Evolutionary conservation across 2,888 invertebrate species (phyloP).

Genomic region (Caenorhabditis imperialis): DNA sequence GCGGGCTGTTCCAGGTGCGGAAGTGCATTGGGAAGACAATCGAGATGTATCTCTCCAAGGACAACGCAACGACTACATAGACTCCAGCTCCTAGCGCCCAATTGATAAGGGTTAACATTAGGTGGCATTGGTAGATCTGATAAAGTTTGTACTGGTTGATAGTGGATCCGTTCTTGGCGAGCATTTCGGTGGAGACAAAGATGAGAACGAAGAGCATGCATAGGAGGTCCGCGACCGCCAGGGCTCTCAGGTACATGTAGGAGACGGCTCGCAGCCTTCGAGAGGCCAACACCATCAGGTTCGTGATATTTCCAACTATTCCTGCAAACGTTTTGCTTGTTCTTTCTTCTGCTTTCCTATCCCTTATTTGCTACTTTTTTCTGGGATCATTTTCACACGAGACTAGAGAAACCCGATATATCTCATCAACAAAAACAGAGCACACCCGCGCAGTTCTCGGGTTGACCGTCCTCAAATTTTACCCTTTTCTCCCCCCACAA

Average conservation of each 20-base stretch:
- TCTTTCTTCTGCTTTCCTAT: not conserved
- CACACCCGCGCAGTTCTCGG: slow-evolving; percentile 10
- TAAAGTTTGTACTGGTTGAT: slow-evolving; percentile 69
- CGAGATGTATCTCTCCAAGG: slow-evolving; percentile 76
- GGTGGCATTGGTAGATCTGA: slow-evolving; percentile 69
- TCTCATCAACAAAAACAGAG: slow-evolving; percentile 14
- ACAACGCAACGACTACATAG: slow-evolving; percentile 76
- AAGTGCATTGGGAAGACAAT: slow-evolving; percentile 78
- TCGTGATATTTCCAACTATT: slow-evolving; percentile 73
- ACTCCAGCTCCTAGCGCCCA: slow-evolving; percentile 78
- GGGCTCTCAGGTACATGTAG: slow-evolving; percentile 72
- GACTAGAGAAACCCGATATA: slow-evolving; percentile 14
- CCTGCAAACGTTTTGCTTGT: slow-evolving; percentile 40
- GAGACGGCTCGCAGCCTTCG: slow-evolving; percentile 76
- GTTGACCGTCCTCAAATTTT: slow-evolving; percentile 1
- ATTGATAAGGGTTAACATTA: slow-evolving; percentile 78
- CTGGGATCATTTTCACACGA: slow-evolving; percentile 13
- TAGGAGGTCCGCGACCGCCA: slow-evolving; percentile 75
- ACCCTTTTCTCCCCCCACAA: too few relatives aligned
- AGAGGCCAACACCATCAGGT: slow-evolving; percentile 76
- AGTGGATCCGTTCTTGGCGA: slow-evolving; percentile 64
- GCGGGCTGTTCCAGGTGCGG: slow-evolving; percentile 77
- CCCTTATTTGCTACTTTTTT: not conserved
- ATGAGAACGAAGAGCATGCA: slow-evolving; percentile 78
- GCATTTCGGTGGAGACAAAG: slow-evolving; percentile 73